Evolutionary conservation across 2,888 invertebrate species (phyloP), one percentile per base, ranked within the genome.

Genomic region (Morpho helenor): DNA sequence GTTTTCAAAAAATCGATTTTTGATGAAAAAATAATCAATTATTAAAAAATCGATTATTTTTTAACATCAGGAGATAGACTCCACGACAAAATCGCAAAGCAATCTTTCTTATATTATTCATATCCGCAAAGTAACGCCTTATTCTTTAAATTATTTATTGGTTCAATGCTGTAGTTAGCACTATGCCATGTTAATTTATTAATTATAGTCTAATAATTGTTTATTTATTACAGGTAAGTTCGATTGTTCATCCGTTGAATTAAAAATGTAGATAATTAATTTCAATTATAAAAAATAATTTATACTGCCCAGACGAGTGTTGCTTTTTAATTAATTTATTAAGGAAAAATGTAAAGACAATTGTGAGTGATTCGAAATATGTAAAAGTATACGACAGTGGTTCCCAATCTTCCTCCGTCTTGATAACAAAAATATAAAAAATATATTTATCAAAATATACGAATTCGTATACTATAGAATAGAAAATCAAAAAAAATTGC

Each of bases 221-320:
- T 9, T 53, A 51, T 16, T 45, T 16, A 46, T 59, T 48, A 1
- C 62, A 62, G 62, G 23, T 62, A 44, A 54, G 48, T 45, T 23
- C 41, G 42, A 53, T 57, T 40, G 49, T 45, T 53, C 39, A 49
- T 44, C 44, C 48, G 53, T 54, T 49, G 56, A 54, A 54, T 54
- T 31, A 51, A 57, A n/a, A 57, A 43, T 3, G 22, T 57, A 59
- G 56, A 51, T 49, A 22, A 49, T 22, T 42, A 44, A 49, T 39
- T 10, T 53, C 48, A 47, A 52, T 49, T 7, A 50, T 48, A 56
- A 59, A 61, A 56, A 56, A 61, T 55, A 60, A 52, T 56, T 62
- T 56, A 44, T 62, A 60, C 59, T 62, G 59, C 62, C 62, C 62
- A 52, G 54, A 52, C 57, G 59, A 62, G 62, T 54, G 62, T 56